phyloP scores from a whole-genome alignment of 2,888 invertebrate species.

The Meganola albula region DNA sequence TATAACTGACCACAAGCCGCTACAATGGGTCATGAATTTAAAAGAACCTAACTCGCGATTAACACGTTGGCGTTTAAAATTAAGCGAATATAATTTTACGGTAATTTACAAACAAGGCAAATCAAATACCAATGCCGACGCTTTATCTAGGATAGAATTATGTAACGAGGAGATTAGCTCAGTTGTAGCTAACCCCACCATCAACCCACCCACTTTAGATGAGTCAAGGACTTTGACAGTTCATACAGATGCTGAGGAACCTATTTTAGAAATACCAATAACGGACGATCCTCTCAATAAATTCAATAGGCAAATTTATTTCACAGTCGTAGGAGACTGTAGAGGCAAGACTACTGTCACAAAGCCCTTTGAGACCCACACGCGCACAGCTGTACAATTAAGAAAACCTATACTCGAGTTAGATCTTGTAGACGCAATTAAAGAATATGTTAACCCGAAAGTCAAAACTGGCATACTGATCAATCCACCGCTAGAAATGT shows the following conservation, averaged over 20 bases:
- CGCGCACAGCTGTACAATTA: not conserved
- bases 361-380: not conserved
- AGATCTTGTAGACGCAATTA: not conserved
- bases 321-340: not conserved
- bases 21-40: too few relatives aligned
- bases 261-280: not conserved
- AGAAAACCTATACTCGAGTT: not conserved
- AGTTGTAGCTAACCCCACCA: not conserved
- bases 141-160: slow-evolving; percentile 23
- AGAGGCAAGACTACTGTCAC: not conserved
- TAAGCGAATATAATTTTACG: slow-evolving; percentile 18
- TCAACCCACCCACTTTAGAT: not conserved
- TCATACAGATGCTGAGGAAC: not conserved
- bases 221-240: not conserved
- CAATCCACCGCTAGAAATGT: slow-evolving; percentile 8
- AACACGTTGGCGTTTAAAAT: slow-evolving; percentile 34
- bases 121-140: slow-evolving; percentile 17
- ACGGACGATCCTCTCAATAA: not conserved
- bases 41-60: too few relatives aligned
- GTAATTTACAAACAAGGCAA: slow-evolving; percentile 18
- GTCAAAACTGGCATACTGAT: not conserved
- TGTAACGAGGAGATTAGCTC: slow-evolving; percentile 1
- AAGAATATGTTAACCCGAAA: not conserved
- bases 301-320: not conserved
- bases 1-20: too few relatives aligned